Base-by-base conservation (phyloP, 1,140 invertebrate genomes). In the Lepidostoma basale region DNA sequence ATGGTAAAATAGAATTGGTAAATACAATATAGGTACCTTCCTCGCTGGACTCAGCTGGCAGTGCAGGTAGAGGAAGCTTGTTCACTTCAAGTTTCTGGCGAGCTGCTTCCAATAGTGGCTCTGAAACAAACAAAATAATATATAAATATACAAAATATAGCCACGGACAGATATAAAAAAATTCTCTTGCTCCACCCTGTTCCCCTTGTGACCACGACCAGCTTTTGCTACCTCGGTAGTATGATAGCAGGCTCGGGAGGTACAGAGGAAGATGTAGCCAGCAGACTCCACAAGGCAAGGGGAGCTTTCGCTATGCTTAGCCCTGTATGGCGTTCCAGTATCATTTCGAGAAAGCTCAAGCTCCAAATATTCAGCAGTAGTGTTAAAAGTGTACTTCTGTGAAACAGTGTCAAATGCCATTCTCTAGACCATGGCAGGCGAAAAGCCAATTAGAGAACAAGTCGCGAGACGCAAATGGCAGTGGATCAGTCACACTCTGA, bases 61-160 rank as follows among this genome's bases (percentile, higher is more conserved):
- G 25, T 12, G 8, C 10, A 10, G 10, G 3, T 0, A 40, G 26
- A 3, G 30, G 28, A 39, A n/a, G 18, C 10, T 42, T 28, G 5
- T 54, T 16, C n/a, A 23, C 26, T 14, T 59, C 33, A 44, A 64
- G 74, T 52, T 49, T 62, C 5, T 49, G 65, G 63, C 52, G 67
- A 10, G 66, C 77, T 66, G 62, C 76, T 42, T 1, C 62, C 68
- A 59, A 73, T 12, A 74, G 74, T 73, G 33, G 75, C 64, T 47
- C 75, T 44, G 9, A 71, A 67, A 64, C 77, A 77, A 40, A 67
- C 45, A 23, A 74, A 22, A 59, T 79, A 70, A 26, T 66, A 60
- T 18, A 74, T 12, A 14, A 74, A 22, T 42, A 2, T 14, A 9
- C 8, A n/a, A n/a, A 39, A 3, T 60, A 20, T 12, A 10, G 18